phyloP scores from a whole-genome alignment of 2,888 invertebrate species.

The Dryomyza anilis region DNA sequence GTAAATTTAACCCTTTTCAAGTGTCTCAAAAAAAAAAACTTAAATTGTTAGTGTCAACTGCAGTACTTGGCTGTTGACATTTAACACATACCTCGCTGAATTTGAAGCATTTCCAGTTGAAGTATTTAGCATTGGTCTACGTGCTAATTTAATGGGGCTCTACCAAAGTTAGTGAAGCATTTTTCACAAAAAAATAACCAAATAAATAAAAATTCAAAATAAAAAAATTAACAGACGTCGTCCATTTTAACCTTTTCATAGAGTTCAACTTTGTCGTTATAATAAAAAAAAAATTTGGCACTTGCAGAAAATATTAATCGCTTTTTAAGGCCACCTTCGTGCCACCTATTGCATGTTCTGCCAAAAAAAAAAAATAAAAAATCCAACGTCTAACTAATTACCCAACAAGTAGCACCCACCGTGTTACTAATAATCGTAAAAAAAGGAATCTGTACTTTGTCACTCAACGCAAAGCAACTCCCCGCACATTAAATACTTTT shows the following conservation, averaged over 20 bases:
- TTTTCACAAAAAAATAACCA: not conserved
- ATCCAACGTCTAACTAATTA: not conserved
- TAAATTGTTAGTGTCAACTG: too few species aligned
- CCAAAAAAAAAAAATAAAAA: not conserved
- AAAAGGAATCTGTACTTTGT: not conserved
- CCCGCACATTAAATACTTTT: not conserved
- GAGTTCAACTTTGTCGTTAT: too few species aligned
- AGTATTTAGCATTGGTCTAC: too few species aligned
- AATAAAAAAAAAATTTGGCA: not conserved
- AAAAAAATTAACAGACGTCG: not conserved
- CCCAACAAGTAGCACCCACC: not conserved
- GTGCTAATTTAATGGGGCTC: too few species aligned
- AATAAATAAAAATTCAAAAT: not conserved
- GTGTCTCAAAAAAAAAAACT: not conserved
- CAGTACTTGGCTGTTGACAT: too few species aligned
- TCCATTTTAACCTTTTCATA: too few species aligned
- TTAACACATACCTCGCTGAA: too few species aligned
- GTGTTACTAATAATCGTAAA: not conserved
- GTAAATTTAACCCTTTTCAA: conserved; percentile 9
- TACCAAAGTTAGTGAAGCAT: too few species aligned
- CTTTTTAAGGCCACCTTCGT: not conserved
- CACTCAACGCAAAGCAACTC: not conserved
- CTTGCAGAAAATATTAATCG: not conserved
- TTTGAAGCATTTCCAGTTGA: too few species aligned
- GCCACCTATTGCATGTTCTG: not conserved